These are phyloP conservation scores for Cyprinodon variegatus DNA, from an alignment of 2,113 vertebrate species.

Conservation along the genomic window DNA sequence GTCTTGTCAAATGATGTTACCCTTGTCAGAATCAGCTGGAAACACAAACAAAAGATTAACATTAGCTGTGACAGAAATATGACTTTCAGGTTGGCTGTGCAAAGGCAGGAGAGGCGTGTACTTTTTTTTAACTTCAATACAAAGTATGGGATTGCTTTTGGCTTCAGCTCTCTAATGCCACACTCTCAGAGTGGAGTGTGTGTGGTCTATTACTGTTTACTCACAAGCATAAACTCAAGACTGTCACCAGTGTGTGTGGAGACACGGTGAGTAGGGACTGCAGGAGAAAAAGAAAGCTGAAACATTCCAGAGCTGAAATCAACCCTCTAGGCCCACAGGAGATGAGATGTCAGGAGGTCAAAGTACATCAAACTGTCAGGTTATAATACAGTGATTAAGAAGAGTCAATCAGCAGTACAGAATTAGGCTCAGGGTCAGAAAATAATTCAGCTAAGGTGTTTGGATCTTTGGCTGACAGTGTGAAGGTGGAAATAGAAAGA, in stretches of 20 bases:
- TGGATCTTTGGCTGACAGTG: conserved; percentile 6
- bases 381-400: conserved; percentile 52
- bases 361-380: conserved; percentile 31
- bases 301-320: conserved; percentile 42
- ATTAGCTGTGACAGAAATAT: conserved; percentile 13
- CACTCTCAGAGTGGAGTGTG: neutral
- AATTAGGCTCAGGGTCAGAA: conserved; percentile 45
- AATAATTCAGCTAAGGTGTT: conserved; percentile 1
- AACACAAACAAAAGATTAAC: conserved; percentile 23
- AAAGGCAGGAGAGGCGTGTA: neutral
- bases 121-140: conserved; percentile 20
- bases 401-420: conserved; percentile 48
- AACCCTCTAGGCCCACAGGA: conserved; percentile 25
- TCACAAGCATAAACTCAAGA: conserved; percentile 16
- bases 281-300: conserved; percentile 2
- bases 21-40: conserved; percentile 28
- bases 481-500: conserved; percentile 7
- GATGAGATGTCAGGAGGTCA: conserved; percentile 29
- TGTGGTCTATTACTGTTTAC: conserved; percentile 20
- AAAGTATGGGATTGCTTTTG: conserved; percentile 31
- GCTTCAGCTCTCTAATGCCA: conserved; percentile 13
- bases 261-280: conserved; percentile 5
- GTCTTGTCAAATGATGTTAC: conserved; percentile 33
- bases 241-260: conserved; percentile 7
- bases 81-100: conserved; percentile 7